These are phyloP conservation scores for Achroia grisella DNA, from an alignment of 1,140 invertebrate species.

Conservation along the genomic window DNA sequence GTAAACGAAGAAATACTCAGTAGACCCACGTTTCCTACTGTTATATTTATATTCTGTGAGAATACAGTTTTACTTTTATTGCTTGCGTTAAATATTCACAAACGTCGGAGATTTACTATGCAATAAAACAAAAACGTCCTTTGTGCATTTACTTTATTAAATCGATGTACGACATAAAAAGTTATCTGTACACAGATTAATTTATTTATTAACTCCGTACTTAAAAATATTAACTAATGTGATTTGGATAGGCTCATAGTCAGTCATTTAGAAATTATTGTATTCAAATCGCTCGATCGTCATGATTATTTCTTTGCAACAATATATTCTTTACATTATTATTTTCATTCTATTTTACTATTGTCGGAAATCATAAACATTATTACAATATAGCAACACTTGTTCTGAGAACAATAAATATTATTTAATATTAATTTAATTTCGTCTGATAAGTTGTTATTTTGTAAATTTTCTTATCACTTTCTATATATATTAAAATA, in stretches of 20 bases:
- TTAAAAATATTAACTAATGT: constrained; percentile 32
- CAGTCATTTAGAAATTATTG: constrained; percentile 30
- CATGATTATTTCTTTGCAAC: neutral
- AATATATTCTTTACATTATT: neutral
- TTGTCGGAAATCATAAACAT: too few relatives aligned
- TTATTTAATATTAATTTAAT: too few relatives aligned
- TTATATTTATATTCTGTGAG: too few relatives aligned
- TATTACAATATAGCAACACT: too few relatives aligned
- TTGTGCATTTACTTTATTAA: constrained; percentile 48
- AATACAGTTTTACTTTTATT: too few relatives aligned
- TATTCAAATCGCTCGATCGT: neutral
- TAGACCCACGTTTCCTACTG: too few relatives aligned
- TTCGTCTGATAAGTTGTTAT: too few relatives aligned
- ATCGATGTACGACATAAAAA: constrained; percentile 59
- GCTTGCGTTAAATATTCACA: too few relatives aligned
- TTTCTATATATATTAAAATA: neutral
- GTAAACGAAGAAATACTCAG: too few relatives aligned
- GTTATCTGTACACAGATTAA: constrained; percentile 45
- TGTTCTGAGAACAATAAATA: too few relatives aligned
- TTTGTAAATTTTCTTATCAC: too few relatives aligned
- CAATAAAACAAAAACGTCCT: neutral
- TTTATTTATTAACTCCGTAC: constrained; percentile 15
- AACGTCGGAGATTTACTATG: too few relatives aligned
- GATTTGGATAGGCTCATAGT: constrained; percentile 24
- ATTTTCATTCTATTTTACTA: neutral